Base-by-base conservation (phyloP, 2,113 vertebrate species). In the Eulemur rufifrons region DNA sequence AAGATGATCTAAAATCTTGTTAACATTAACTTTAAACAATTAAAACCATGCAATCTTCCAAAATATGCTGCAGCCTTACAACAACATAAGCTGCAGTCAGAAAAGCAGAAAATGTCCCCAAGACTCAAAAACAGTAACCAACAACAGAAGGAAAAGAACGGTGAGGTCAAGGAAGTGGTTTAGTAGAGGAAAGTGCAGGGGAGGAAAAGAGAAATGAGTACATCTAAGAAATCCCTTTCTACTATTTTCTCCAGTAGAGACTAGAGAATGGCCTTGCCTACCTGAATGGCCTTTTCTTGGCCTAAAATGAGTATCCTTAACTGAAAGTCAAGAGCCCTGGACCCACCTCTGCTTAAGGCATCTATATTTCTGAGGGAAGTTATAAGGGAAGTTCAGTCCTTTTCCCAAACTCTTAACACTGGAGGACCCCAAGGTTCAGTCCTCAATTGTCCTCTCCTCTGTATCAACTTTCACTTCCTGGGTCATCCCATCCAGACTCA, bases 1-100 rank as follows among this genome's bases (percentile, higher is more conserved):
- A 84, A 95, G 39, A 96, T 73, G 25, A 42, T 39, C 81, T 86
- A 74, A 95, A 87, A 83, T 25, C 20, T 77, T 54, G 18, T 25
- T 85, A 76, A 68, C 32, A 73, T 47, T 92, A 91, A 85, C 45
- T 91, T 64, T 3, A 25, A 96, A 52, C 64, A 82, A 50, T 45
- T 52, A 59, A 86, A 94, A 78, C n/a, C 29, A 78, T 66, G 29
- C 50, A 68, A 45, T 52, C 13, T 74, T 73, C 54, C 52, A 68
- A 80, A 91, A 73, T 76, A 83, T 7, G 29, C 50, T 45, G 12
- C 23, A 89, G 84, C 6, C 83, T 68, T 45, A 93, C 25, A 74
- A 91, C 21, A 74, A 91, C n/a, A 23, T n/a, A 78, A 78, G 18
- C n/a, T 89, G 7, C 71, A 90, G 76, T 64, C 4, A 29, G 4